Conservation (phyloP, 2,797 vertebrate genomes). For the Ispidina picta region DNA sequence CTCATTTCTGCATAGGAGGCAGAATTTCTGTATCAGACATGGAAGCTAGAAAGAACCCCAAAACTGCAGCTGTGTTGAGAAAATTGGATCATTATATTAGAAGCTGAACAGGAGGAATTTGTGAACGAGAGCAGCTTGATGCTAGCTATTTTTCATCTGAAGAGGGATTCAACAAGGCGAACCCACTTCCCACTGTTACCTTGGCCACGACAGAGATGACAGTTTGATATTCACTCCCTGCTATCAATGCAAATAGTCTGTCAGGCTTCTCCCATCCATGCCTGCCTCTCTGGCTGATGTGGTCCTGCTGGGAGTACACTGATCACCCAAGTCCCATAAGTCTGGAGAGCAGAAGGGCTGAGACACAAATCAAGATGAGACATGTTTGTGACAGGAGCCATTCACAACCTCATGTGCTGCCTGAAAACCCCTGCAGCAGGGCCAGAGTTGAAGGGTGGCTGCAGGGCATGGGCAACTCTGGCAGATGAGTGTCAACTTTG, state of each 20-base stretch:
- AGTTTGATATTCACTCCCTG: not conserved
- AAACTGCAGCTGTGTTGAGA: constrained; percentile 49
- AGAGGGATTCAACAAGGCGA: constrained; percentile 4
- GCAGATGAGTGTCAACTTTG: not conserved
- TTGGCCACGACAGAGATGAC: constrained; percentile 40
- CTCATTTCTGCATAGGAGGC: not conserved
- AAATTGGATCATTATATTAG: constrained; percentile 43
- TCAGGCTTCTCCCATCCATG: not conserved
- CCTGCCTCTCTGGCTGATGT: not conserved
- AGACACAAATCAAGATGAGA: not conserved
- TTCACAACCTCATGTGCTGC: not conserved
- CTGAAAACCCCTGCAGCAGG: not conserved
- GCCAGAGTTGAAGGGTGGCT: not conserved
- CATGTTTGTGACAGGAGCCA: not conserved
- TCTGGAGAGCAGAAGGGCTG: not conserved
- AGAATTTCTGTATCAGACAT: not conserved
- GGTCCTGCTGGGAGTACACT: not conserved
- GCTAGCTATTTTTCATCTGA: constrained; percentile 30
- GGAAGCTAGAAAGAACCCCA: constrained; percentile 43
- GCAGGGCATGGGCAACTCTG: accelerated
- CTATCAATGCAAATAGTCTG: not conserved
- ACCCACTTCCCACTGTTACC: constrained; percentile 34
- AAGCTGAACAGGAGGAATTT: constrained; percentile 36
- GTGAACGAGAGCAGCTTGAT: constrained; percentile 20
- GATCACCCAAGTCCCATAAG: not conserved